Conservation (phyloP, 92 coral and sea anemone genomes). For the Galaxea fascicularis region DNA sequence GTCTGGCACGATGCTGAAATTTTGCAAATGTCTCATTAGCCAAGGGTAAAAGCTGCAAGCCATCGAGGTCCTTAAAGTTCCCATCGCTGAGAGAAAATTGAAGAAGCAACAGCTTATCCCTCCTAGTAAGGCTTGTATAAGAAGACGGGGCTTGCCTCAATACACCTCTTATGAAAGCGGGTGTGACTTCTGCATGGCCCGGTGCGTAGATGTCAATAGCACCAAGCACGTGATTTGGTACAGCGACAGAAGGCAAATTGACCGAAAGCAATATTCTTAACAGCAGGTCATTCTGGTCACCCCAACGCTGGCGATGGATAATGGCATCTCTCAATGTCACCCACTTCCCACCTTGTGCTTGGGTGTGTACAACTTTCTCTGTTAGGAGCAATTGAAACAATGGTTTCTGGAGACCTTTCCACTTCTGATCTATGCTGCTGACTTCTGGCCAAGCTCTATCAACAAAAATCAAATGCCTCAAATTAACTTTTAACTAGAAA, state of each 20-base stretch:
- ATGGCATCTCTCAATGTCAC: constrained; percentile 43
- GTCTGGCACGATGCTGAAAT: constrained; percentile 36
- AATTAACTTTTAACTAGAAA: too few species aligned
- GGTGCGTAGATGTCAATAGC: constrained; percentile 18
- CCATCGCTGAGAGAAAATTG: constrained; percentile 67
- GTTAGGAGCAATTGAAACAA: constrained; percentile 46
- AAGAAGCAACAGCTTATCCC: constrained; percentile 70
- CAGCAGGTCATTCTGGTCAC: constrained; percentile 32
- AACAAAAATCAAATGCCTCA: not conserved
- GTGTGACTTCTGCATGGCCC: not conserved
- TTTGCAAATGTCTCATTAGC: constrained; percentile 66
- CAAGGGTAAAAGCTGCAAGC: constrained; percentile 77
- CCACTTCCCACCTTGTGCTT: constrained; percentile 71
- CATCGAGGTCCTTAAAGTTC: constrained; percentile 44
- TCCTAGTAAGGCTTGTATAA: constrained; percentile 37
- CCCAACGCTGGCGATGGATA: constrained; percentile 21
- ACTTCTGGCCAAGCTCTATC: constrained; percentile 80
- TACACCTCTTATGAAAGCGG: not conserved
- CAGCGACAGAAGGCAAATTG: constrained; percentile 42
- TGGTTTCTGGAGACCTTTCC: constrained; percentile 53
- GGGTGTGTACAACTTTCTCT: constrained; percentile 42
- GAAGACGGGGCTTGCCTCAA: constrained; percentile 21
- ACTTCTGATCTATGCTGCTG: constrained; percentile 58
- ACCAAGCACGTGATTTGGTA: constrained; percentile 58
- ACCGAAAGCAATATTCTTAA: constrained; percentile 35